These are phyloP conservation scores for Saccopteryx leptura DNA, from an alignment of 2,113 vertebrate genomes.

Conservation along the genomic window DNA sequence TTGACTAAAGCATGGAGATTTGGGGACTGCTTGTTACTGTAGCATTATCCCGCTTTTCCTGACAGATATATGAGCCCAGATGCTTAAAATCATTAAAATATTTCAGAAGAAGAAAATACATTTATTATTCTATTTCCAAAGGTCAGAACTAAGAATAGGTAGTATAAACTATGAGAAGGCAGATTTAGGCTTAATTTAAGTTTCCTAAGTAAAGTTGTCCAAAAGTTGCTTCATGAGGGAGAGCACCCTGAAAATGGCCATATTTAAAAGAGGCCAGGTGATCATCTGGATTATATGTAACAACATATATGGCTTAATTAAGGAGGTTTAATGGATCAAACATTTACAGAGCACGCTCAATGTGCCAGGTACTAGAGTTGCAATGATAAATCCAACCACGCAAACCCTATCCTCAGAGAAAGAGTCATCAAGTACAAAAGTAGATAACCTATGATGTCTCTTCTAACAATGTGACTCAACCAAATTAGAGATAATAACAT, in stretches of 20 bases:
- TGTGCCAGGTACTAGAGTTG: not conserved
- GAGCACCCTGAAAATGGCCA: not conserved
- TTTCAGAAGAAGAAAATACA: not conserved
- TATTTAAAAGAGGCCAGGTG: constrained; percentile 24
- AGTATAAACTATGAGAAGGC: not conserved
- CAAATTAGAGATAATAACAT: constrained; percentile 76
- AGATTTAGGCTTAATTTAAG: not conserved
- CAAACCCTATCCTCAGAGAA: not conserved
- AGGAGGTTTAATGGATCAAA: not conserved
- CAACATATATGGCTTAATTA: not conserved
- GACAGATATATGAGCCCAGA: constrained; percentile 1
- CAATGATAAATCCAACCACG: constrained; percentile 49
- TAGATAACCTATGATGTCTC: constrained; percentile 63
- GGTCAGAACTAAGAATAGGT: not conserved
- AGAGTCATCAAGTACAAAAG: constrained; percentile 2
- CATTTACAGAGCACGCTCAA: not conserved
- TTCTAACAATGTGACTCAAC: constrained; percentile 54
- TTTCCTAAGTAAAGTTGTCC: not conserved
- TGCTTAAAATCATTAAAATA: constrained; percentile 45
- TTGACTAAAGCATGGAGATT: not conserved
- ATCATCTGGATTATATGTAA: not conserved
- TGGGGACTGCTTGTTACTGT: constrained; percentile 1
- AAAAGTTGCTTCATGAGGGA: constrained; percentile 29
- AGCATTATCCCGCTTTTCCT: not conserved
- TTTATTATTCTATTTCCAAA: constrained; percentile 3